Conservation (phyloP, 2,888 invertebrate genomes). For the Stenichneumon culpator region DNA sequence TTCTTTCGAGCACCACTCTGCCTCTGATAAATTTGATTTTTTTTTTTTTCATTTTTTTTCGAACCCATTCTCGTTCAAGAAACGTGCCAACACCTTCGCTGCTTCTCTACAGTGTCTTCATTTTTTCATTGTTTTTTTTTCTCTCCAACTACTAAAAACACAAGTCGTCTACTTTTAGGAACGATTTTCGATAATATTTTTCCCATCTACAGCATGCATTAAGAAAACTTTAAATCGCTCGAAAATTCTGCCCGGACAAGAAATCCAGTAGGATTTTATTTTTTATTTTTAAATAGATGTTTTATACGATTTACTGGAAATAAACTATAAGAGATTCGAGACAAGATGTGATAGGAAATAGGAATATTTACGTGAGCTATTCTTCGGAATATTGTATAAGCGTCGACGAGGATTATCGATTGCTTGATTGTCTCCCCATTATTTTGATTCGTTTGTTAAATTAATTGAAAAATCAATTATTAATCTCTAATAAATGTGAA, state of each 20-base stretch:
- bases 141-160: not conserved
- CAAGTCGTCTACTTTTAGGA: constrained; percentile 8
- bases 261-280: constrained; percentile 11
- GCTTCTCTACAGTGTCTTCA: not conserved
- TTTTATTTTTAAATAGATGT: not conserved
- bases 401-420: constrained; percentile 36
- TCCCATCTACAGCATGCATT: not conserved
- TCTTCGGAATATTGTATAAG: not conserved
- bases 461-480: not conserved
- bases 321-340: not conserved
- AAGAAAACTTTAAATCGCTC: constrained; percentile 1
- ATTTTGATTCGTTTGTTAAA: constrained; percentile 34
- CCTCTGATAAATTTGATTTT: not conserved
- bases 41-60: not conserved
- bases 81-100: constrained; percentile 31
- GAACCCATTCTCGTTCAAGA: constrained; percentile 29
- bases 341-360: not conserved
- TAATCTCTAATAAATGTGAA: not conserved
- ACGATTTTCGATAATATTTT: constrained; percentile 19
- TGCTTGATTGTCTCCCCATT: constrained; percentile 16
- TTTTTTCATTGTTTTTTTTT: not conserved
- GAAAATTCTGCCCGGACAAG: not conserved
- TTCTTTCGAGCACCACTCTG: not conserved
- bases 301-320: not conserved
- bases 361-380: not conserved